Percentiles rank a stretch among this genome's conserved stretches.
These are phyloP conservation scores for Hypothenemus hampei DNA, from an alignment of 1,140 invertebrate genomes.

Conservation along the genomic window DNA sequence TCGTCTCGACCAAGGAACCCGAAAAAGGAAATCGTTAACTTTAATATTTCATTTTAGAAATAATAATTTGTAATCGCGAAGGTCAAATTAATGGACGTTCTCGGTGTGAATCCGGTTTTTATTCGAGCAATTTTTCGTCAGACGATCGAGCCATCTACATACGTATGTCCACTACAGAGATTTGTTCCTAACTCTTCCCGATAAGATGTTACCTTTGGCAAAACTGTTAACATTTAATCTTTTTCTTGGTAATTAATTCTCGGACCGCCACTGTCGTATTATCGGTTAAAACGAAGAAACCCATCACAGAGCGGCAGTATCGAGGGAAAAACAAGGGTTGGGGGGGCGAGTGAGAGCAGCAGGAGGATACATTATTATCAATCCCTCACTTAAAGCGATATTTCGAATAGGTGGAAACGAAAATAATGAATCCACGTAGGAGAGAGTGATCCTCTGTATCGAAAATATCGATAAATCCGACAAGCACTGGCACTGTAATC, in stretches of 20 bases:
- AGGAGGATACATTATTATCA: slow-evolving; percentile 27
- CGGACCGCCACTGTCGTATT: slow-evolving; percentile 12
- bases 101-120: slow-evolving; percentile 14
- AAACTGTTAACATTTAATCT: no score
- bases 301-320: slow-evolving; percentile 25
- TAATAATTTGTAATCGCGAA: slow-evolving; percentile 11
- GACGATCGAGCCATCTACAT: no score
- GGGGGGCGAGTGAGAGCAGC: no score
- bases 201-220: no score
- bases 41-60: slow-evolving; percentile 11
- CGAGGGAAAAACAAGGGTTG: no score
- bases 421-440: slow-evolving; percentile 14
- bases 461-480: background rate
- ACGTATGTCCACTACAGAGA: no score
- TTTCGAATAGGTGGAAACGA: slow-evolving; percentile 28
- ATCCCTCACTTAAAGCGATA: slow-evolving; percentile 22
- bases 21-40: slow-evolving; percentile 4
- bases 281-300: slow-evolving; percentile 13
- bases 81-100: no score
- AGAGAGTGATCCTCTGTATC: background rate
- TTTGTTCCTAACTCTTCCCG: no score
- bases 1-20: no score
- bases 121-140: background rate
- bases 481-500: slow-evolving; percentile 16
- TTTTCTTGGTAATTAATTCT: no score